Evolutionary conservation across 1,140 invertebrate species (phyloP), one percentile per base, ranked within the genome.

Genomic region (Rhagoletis zephyria): DNA sequence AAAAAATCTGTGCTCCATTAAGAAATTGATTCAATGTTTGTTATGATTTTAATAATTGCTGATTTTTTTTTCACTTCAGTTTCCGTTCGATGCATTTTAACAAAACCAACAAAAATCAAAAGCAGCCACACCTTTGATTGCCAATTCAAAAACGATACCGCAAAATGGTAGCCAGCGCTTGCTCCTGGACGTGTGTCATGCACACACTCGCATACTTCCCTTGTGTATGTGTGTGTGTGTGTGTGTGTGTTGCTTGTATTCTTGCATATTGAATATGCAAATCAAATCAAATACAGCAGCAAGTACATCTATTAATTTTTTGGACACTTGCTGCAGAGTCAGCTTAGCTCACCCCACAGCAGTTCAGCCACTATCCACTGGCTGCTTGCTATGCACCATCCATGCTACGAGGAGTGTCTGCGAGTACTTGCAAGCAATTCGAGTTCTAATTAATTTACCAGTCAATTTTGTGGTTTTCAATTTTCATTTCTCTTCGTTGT

Each of bases 401-500:
- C 51, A 30, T 30, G 67, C 3, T 42, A 12, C 2, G 12, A 63
- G 61, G 61, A n/a, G 67, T 4, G 67, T 74, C 67, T 74, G 67
- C 14, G 48, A 56, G 56, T 48, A 51, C 74, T 56, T 81, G 51
- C 48, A n/a, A n/a, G n/a, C 74, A 56, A 56, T 51, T n/a, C 74
- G 48, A 56, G 48, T 30, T 56, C 74, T 81, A 81, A 81, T 81
- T 81, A 81, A 81, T 81, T 81, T 81, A 81, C 74, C 74, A 81
- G 74, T 81, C 74, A 81, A 81, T 81, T 81, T 81, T 81, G 74
- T 81, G 74, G 45, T 81, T 81, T 81, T 81, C 48, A 81, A 81
- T 81, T 81, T 81, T 81, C 74, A 56, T 81, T 81, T 81, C 74
- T 10, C 74, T 81, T 59, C 19, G 10, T 30, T 30, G 30, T 30